Percentiles rank a stretch among this genome's conserved stretches.
These are phyloP conservation scores for Deladenus siricidicola DNA, from an alignment of 2,888 invertebrate species.

Conservation along the genomic window DNA sequence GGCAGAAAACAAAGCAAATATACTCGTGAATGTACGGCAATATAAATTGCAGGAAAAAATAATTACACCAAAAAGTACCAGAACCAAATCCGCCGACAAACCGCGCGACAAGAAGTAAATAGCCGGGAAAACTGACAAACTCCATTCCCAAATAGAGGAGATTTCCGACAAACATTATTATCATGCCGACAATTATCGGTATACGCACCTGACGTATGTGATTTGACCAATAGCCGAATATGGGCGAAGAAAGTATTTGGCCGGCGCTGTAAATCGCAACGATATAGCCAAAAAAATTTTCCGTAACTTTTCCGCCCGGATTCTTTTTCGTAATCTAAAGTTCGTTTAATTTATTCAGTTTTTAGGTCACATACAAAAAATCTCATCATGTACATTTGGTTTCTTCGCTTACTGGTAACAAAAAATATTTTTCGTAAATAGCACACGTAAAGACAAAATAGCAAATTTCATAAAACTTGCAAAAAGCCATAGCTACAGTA, in stretches of 20 bases:
- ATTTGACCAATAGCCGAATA: slow-evolving; percentile 53
- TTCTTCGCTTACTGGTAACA: too few relatives aligned
- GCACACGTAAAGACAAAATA: too few relatives aligned
- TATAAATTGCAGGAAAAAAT: not conserved
- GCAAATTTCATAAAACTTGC: too few relatives aligned
- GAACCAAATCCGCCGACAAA: slow-evolving; percentile 20
- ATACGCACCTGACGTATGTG: slow-evolving; percentile 34
- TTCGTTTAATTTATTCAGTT: too few relatives aligned
- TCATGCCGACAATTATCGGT: slow-evolving; percentile 39
- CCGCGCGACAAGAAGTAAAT: slow-evolving; percentile 19
- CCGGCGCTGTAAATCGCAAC: slow-evolving; percentile 54
- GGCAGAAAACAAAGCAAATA: too few relatives aligned
- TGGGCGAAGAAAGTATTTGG: slow-evolving; percentile 53
- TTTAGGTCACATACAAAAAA: too few relatives aligned
- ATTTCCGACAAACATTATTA: slow-evolving; percentile 17
- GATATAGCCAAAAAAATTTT: slow-evolving; percentile 54
- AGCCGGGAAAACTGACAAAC: slow-evolving; percentile 20
- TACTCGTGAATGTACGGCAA: not conserved
- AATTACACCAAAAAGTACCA: slow-evolving; percentile 7
- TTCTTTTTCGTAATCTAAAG: too few relatives aligned
- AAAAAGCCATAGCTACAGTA: too few relatives aligned
- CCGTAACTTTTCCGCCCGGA: too few relatives aligned
- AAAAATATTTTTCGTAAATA: too few relatives aligned
- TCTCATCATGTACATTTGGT: too few relatives aligned
- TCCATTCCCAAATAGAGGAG: slow-evolving; percentile 37